phyloP scores from a whole-genome alignment of 2,113 vertebrate genomes.

The Lynx canadensis region DNA sequence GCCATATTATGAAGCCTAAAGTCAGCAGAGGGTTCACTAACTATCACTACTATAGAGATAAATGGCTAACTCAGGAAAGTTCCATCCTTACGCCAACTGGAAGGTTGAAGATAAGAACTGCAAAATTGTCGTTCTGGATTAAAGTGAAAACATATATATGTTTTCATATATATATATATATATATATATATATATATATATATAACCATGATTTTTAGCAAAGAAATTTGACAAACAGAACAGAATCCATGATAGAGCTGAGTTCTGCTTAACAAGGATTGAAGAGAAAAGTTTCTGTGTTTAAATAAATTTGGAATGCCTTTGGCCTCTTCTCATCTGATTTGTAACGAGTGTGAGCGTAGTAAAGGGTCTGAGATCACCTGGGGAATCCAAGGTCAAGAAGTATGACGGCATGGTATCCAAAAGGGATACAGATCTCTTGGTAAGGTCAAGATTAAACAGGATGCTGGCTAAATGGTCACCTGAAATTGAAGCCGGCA shows the following conservation, averaged over 20 bases:
- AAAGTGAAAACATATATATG: neutral
- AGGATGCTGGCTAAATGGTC: neutral
- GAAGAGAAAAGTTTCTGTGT: neutral
- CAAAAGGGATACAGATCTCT: neutral
- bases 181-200: too few relatives aligned
- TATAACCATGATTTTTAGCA: neutral
- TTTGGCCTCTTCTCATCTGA: neutral
- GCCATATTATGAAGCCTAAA: conserved; percentile 27
- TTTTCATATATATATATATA: too few relatives aligned
- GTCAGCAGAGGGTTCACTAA: conserved; percentile 51
- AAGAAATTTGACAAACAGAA: conserved; percentile 12
- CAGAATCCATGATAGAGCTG: neutral
- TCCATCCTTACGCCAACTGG: neutral
- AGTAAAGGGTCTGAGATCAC: neutral
- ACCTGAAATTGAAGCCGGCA: neutral
- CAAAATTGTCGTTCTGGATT: conserved; percentile 29
- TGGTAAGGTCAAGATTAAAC: neutral
- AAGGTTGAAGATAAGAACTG: neutral
- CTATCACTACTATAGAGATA: conserved; percentile 49
- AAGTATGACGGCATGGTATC: neutral
- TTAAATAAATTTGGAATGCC: neutral
- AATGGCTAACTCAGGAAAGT: conserved; percentile 40
- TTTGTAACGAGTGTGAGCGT: neutral
- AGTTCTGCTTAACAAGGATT: conserved; percentile 17
- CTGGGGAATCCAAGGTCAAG: neutral